phyloP scores from a whole-genome alignment of 64 coral and sea anemone genomes.

The Cladopsammia gracilis region DNA sequence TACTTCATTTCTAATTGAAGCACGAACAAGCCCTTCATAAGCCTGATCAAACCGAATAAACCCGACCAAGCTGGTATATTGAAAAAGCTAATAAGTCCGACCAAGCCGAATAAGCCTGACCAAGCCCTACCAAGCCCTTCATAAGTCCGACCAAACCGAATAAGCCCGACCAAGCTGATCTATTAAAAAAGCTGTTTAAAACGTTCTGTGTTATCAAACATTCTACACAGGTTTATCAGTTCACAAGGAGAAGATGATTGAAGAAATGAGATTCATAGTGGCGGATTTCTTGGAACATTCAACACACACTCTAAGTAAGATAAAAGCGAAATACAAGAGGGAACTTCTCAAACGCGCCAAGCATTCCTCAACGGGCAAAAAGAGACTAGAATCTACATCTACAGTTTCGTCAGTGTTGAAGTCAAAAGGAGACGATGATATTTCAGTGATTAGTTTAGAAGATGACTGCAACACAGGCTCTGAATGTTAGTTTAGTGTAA shows the following conservation, averaged over 20 bases:
- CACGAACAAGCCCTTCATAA: no score
- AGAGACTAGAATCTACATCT: not conserved
- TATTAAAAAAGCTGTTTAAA: no score
- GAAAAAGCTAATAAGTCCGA: no score
- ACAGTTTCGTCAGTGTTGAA: not conserved
- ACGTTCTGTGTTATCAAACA: not conserved
- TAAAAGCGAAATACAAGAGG: not conserved
- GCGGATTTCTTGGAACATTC: not conserved
- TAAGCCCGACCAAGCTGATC: no score
- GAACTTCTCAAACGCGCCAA: not conserved
- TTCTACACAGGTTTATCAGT: not conserved
- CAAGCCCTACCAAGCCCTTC: no score
- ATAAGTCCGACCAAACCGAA: no score
- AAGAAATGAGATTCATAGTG: slow-evolving; percentile 24
- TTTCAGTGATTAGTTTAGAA: slow-evolving; percentile 3
- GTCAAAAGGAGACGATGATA: not conserved
- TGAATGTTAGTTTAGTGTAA: not conserved
- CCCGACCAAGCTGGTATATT: no score
- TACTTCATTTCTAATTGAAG: no score
- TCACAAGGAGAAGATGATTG: slow-evolving; percentile 21
- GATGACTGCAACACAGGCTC: not conserved
- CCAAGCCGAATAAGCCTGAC: no score
- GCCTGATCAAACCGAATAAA: no score
- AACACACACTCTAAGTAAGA: not conserved
- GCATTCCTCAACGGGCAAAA: not conserved